phyloP scores from a whole-genome alignment of 1,140 invertebrate species.

The Acromyrmex echinatior region DNA sequence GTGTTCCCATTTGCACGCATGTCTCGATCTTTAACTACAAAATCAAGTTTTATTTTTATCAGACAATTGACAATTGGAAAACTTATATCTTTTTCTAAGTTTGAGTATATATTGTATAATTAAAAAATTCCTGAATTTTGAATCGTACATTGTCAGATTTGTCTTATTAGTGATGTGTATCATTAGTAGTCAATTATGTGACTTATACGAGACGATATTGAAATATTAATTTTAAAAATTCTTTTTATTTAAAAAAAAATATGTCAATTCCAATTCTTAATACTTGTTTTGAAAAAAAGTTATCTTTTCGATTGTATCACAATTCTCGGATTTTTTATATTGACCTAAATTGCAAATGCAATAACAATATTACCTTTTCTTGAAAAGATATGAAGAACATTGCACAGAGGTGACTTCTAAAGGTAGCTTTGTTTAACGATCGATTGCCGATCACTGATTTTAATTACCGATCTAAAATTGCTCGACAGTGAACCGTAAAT shows the following conservation, averaged over 20 bases:
- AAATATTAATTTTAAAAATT: neutral
- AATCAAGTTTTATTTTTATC: neutral
- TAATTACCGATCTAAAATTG: conserved; percentile 33
- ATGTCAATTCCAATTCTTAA: too few relatives aligned
- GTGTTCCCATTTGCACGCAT: neutral
- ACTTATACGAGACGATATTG: neutral
- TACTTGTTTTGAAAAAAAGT: neutral
- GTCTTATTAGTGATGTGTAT: too few relatives aligned
- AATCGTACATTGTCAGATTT: neutral
- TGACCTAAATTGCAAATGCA: neutral
- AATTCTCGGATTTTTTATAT: neutral
- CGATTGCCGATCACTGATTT: conserved; percentile 8
- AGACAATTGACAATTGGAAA: neutral
- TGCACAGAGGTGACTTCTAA: neutral
- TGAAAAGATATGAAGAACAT: neutral
- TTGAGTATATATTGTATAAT: neutral
- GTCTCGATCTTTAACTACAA: conserved; percentile 2
- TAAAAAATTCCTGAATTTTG: neutral
- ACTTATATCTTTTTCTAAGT: neutral
- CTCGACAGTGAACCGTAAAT: conserved; percentile 21
- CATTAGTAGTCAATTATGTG: neutral
- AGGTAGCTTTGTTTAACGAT: neutral
- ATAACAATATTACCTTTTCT: neutral
- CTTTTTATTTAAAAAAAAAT: neutral
- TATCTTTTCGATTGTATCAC: neutral